Evolutionary conservation across 2,113 vertebrate species (phyloP).

Genomic region (Ictalurus furcatus): DNA sequence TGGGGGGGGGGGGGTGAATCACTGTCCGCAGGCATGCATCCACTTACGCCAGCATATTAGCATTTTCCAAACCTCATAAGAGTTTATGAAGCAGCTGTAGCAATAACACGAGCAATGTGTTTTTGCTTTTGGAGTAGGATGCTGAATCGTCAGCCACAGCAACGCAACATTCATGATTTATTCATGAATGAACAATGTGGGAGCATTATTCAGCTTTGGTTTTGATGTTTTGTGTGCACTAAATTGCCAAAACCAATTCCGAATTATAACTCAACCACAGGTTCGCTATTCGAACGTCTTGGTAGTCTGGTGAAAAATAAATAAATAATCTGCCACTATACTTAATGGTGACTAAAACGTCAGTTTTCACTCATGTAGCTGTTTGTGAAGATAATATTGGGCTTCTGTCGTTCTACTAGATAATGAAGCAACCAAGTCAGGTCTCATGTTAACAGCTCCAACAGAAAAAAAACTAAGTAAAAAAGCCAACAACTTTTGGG

Average conservation of each 20-base stretch:
- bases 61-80: not conserved
- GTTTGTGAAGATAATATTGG: not conserved
- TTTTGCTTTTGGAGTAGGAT: not conserved
- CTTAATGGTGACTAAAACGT: not conserved
- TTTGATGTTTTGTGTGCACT: not conserved
- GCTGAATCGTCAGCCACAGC: not conserved
- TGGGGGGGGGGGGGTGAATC: not conserved
- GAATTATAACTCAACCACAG: not conserved
- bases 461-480: not conserved
- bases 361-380: not conserved
- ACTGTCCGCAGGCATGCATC: not conserved
- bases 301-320: not conserved
- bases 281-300: not conserved
- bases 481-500: no score
- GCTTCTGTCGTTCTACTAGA: not conserved
- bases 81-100: slow-evolving; percentile 8
- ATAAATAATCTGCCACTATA: not conserved
- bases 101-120: slow-evolving; percentile 2
- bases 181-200: not conserved
- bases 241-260: not conserved
- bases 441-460: not conserved
- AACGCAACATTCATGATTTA: not conserved
- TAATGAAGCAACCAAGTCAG: not conserved
- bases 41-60: not conserved
- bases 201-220: not conserved